Evolutionary conservation across 2,113 vertebrate genomes (phyloP).

Genomic region (Mandrillus leucophaeus): DNA sequence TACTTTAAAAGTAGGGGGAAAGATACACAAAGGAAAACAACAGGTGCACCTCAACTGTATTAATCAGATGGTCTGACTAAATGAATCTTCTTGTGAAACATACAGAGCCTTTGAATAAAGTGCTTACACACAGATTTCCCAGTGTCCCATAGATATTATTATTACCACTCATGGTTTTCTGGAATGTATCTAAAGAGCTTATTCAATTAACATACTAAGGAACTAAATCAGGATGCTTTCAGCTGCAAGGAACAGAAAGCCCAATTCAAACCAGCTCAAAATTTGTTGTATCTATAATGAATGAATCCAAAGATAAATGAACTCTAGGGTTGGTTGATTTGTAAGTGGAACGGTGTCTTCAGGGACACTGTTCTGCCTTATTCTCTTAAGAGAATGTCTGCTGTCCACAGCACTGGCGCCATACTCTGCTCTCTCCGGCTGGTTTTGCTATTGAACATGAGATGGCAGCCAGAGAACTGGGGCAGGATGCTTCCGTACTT

Average conservation of each 20-base stretch:
- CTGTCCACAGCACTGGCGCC: neutral
- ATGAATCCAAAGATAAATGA: constrained; percentile 1
- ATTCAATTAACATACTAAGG: neutral
- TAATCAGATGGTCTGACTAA: constrained; percentile 27
- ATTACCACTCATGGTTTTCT: neutral
- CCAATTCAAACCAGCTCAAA: neutral
- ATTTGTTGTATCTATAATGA: neutral
- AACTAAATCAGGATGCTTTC: neutral
- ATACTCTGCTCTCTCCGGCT: neutral
- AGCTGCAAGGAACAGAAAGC: neutral
- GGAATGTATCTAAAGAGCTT: neutral
- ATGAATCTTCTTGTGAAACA: constrained; percentile 16
- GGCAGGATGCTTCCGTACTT: neutral
- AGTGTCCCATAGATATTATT: neutral
- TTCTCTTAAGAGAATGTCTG: neutral
- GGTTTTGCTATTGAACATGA: neutral
- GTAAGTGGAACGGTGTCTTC: neutral
- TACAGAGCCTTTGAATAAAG: neutral
- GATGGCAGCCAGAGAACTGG: neutral
- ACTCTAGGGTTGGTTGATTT: neutral
- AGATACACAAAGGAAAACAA: constrained; percentile 41
- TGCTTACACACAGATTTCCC: neutral
- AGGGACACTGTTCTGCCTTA: neutral
- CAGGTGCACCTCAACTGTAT: neutral
- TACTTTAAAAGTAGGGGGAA: constrained; percentile 37